Conservation (phyloP, 1,140 invertebrate species). For the Lepidurus arcticus region DNA sequence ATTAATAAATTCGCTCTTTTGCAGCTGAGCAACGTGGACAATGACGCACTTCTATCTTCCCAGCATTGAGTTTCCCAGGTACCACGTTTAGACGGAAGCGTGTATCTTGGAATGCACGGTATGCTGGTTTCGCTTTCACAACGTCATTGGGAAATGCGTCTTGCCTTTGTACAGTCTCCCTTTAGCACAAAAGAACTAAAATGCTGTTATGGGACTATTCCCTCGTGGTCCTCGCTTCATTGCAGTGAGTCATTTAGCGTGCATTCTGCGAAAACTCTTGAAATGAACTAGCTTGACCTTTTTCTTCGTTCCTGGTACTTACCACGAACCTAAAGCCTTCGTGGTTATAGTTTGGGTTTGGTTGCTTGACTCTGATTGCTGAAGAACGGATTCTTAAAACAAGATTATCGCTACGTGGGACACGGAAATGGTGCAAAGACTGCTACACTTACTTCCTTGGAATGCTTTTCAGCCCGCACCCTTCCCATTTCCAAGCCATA, state of each 20-base stretch:
- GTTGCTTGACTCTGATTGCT: neutral
- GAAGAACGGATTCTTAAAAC: neutral
- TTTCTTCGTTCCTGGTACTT: neutral
- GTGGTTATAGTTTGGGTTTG: neutral
- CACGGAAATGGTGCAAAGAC: constrained; percentile 8
- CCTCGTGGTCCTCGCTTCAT: neutral
- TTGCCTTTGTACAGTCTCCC: too few species aligned
- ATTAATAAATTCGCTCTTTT: too few species aligned
- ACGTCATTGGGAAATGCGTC: too few species aligned
- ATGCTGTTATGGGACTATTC: neutral
- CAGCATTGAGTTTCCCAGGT: too few species aligned
- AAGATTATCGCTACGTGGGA: neutral
- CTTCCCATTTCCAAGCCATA: neutral
- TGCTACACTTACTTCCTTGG: neutral
- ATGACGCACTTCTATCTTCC: too few species aligned
- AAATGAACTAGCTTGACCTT: constrained; percentile 9
- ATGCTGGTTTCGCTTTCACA: too few species aligned
- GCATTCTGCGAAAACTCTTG: neutral
- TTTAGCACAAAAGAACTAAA: too few species aligned
- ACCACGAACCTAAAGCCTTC: neutral
- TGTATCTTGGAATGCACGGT: too few species aligned
- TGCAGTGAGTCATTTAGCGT: neutral
- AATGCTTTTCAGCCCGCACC: neutral
- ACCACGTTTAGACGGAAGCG: too few species aligned
- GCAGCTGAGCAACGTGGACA: too few species aligned